A percentile compares a stretch with the other conserved stretches of the same genome.
These are phyloP conservation scores for Eublepharis macularius DNA, from an alignment of 2,113 vertebrate genomes.

Conservation along the genomic window DNA sequence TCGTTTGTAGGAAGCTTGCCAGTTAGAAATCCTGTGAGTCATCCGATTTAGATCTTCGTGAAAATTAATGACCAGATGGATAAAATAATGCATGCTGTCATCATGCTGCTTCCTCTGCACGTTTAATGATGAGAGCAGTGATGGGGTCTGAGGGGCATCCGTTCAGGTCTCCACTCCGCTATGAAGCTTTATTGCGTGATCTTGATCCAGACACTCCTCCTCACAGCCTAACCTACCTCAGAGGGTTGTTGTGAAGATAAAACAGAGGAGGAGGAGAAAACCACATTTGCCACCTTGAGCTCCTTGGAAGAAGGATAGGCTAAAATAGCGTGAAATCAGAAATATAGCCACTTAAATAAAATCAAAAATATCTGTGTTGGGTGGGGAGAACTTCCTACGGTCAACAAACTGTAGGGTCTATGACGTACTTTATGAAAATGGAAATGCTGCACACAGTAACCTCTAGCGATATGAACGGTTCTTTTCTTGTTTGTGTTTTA, in stretches of 20 bases:
- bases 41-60: not conserved
- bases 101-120: no score
- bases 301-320: not conserved
- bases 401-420: not conserved
- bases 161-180: no score
- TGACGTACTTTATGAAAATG: not conserved
- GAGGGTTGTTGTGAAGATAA: no score
- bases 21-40: not conserved
- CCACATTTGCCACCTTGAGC: no score
- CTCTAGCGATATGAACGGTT: not conserved
- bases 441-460: not conserved
- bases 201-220: no score
- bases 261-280: no score
- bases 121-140: no score
- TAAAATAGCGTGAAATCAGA: not conserved
- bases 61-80: not conserved
- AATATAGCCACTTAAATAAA: not conserved
- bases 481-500: constrained; percentile 43
- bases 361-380: not conserved
- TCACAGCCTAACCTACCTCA: no score
- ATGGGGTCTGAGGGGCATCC: no score
- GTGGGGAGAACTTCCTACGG: no score
- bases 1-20: not conserved
- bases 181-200: no score
- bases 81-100: not conserved